Conservation (phyloP, 1,140 invertebrate genomes). For the Prorops nasuta region DNA sequence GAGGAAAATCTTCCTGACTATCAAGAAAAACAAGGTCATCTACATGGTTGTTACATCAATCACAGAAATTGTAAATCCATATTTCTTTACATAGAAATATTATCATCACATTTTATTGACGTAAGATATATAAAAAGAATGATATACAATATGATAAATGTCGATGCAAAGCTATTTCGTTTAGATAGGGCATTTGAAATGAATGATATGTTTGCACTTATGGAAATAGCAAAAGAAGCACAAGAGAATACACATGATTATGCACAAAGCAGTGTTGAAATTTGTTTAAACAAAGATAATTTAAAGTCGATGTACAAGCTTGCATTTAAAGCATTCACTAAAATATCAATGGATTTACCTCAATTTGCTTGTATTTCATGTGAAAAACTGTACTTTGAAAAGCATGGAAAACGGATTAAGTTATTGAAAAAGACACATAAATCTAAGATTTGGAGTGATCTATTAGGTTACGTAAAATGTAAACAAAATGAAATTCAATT, state of each 20-base stretch:
- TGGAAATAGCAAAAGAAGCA: conserved; percentile 9
- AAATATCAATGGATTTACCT: conserved; percentile 21
- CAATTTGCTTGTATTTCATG: conserved; percentile 21
- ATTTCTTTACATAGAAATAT: not conserved
- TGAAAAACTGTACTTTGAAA: conserved; percentile 25
- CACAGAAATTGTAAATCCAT: not conserved
- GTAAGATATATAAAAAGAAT: conserved; percentile 16
- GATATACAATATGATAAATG: too few species aligned
- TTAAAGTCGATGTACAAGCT: conserved; percentile 9
- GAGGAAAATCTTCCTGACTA: too few species aligned
- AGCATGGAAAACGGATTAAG: conserved; percentile 15
- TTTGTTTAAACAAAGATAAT: conserved; percentile 20
- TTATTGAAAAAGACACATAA: conserved; percentile 7
- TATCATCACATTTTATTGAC: conserved; percentile 9
- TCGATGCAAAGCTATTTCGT: too few species aligned
- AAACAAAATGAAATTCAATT: not conserved
- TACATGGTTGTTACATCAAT: not conserved
- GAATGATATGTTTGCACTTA: not conserved
- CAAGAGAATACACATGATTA: conserved; percentile 3
- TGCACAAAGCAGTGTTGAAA: conserved; percentile 3
- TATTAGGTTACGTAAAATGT: conserved; percentile 8
- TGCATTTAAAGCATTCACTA: conserved; percentile 21
- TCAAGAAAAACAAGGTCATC: not conserved
- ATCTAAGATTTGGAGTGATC: conserved; percentile 12
- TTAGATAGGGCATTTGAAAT: not conserved